Base-by-base conservation (phyloP, 2,888 invertebrate genomes). In the Drosophila siamana region DNA sequence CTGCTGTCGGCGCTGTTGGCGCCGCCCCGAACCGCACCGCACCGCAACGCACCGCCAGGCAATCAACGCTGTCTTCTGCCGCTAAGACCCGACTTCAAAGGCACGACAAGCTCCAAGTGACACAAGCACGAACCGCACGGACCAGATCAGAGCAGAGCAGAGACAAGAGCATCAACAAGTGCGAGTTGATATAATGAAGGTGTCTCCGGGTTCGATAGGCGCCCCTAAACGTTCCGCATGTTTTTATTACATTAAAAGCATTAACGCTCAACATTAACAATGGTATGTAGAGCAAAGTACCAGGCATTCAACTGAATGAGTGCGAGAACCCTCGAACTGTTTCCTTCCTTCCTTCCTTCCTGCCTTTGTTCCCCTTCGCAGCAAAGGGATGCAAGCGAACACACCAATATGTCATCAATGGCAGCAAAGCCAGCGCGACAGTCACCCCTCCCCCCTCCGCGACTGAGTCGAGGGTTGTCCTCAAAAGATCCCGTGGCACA, bases 171-270 rank as follows among this genome's bases (percentile, higher is more conserved):
- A 64, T 86, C 85, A 86, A 86, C 85, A 86, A 86, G 85, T 86
- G 86, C 61, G 46, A 22, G 41, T 40, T 30, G 30, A 19, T 48
- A 24, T 40, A 44, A 47, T 48, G 60, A 65, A 75, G 64, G 77
- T 64, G 36, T 62, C 61, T 51, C 62, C 19, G 16, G 16, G 33
- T 22, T 55, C 43, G 62, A 54, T 60, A 65, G 66, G 81, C 81
- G 78, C 81, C 80, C 79, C 77, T 86, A 78, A 88, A 82, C 68
- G 81, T 69, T 76, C 74, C 71, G 72, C 87, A 88, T 87, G 87
- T 76, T 87, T 86, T 88, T 88, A 87, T 87, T 87, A 83, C 89
- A 86, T 86, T 86, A 86, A 87, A 86, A 86, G 89, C 82, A 85
- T 87, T 88, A 86, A 86, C 74, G 74, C 60, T 60, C 62, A 33